These are phyloP conservation scores for Myotis lucifugus DNA, from an alignment of 2,113 vertebrate genomes.

Conservation along the genomic window DNA sequence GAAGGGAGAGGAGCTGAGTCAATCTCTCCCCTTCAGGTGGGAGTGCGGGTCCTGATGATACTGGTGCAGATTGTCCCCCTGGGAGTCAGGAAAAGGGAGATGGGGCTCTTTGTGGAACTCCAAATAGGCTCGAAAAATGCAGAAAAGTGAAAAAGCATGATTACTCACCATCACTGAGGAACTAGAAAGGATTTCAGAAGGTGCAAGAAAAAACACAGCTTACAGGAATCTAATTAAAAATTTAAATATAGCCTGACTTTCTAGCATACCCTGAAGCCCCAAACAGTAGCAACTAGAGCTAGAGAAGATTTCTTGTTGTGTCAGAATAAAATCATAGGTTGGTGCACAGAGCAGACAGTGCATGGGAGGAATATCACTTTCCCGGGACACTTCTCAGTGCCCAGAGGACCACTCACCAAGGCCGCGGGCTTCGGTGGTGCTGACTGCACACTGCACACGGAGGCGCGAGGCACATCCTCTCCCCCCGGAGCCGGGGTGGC, in stretches of 20 bases:
- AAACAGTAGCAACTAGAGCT: neutral
- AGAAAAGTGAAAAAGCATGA: neutral
- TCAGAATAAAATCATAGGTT: neutral
- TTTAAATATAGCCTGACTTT: slow-evolving; percentile 4
- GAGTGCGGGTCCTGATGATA: neutral
- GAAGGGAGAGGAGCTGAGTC: neutral
- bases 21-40: neutral
- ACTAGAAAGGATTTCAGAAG: neutral
- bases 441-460: slow-evolving; percentile 76
- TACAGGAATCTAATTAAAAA: neutral
- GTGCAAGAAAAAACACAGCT: neutral
- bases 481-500: neutral
- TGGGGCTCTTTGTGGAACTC: neutral
- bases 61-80: neutral
- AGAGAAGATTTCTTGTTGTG: neutral
- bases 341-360: neutral
- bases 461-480: slow-evolving; percentile 65
- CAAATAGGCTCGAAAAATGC: neutral
- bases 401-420: slow-evolving; percentile 74
- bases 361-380: neutral
- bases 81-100: neutral
- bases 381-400: neutral
- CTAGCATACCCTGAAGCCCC: neutral
- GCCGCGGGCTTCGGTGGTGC: slow-evolving; percentile 50
- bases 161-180: neutral